Evolutionary conservation across 2,797 vertebrate genomes (phyloP).

Genomic region (Cynopterus sphinx): DNA sequence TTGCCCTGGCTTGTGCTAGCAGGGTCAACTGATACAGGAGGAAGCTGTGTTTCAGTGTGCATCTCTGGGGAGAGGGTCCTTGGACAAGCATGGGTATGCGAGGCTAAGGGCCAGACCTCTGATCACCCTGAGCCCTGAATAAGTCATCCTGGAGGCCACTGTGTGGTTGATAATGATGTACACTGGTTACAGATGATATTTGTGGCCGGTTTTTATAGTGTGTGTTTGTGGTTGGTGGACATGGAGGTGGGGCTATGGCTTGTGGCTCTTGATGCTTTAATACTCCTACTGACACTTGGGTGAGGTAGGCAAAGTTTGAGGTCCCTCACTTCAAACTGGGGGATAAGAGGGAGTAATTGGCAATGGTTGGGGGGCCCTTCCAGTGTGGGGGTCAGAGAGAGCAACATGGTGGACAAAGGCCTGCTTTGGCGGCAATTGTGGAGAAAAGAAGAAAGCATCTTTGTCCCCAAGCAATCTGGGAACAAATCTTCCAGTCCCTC

Average conservation of each 20-base stretch:
- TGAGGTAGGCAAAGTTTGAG: background rate
- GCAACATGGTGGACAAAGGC: background rate
- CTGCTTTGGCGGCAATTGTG: background rate
- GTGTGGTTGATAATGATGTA: too few species aligned
- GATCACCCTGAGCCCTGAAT: background rate
- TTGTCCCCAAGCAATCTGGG: background rate
- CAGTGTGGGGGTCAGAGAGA: background rate
- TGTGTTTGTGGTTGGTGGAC: background rate
- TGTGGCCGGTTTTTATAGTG: background rate
- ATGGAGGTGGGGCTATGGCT: background rate
- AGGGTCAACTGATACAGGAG: background rate
- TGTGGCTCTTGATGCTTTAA: background rate
- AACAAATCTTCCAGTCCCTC: background rate
- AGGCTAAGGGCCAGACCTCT: background rate
- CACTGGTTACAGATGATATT: too few species aligned
- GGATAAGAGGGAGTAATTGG: background rate
- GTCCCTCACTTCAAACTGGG: background rate
- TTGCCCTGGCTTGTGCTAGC: background rate
- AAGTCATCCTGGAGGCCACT: background rate
- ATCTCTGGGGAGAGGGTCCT: background rate
- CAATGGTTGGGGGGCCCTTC: background rate
- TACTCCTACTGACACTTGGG: background rate
- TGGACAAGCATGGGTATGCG: background rate
- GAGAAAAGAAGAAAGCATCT: background rate
- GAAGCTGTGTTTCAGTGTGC: background rate